Conservation (phyloP, 2,888 invertebrate genomes). For the Euzophera pinguis region DNA sequence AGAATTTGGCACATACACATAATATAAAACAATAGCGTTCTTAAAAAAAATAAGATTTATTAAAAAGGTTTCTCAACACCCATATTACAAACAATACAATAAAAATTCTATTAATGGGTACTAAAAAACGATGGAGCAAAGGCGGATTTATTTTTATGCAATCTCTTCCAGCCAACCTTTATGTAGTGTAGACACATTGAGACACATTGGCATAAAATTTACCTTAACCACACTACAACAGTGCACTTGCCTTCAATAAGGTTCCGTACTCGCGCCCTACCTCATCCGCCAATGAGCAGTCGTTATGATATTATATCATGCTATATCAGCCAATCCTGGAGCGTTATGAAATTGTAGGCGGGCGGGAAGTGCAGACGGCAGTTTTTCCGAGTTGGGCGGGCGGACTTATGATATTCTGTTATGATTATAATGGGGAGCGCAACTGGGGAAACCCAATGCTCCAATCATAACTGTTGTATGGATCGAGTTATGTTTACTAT, state of each 20-base stretch:
- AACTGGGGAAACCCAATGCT: slow-evolving; percentile 13
- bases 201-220: slow-evolving; percentile 56
- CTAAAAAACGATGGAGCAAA: too few species aligned
- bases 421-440: slow-evolving; percentile 68
- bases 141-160: too few species aligned
- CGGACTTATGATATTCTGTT: slow-evolving; percentile 73
- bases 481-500: slow-evolving; percentile 14
- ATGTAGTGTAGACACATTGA: too few species aligned
- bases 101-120: too few species aligned
- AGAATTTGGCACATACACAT: too few species aligned
- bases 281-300: slow-evolving; percentile 74
- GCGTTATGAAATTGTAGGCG: slow-evolving; percentile 80
- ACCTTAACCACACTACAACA: slow-evolving; percentile 58
- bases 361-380: slow-evolving; percentile 54
- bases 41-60: too few species aligned
- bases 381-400: slow-evolving; percentile 72
- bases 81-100: too few species aligned
- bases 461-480: slow-evolving; percentile 19
- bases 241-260: slow-evolving; percentile 69
- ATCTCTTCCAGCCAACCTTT: too few species aligned
- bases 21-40: too few species aligned
- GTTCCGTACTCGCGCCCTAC: slow-evolving; percentile 29
- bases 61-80: too few species aligned
- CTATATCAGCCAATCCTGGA: slow-evolving; percentile 74
- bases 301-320: slow-evolving; percentile 83